Evolutionary conservation across 2,888 invertebrate genomes (phyloP).

Genomic region (Halictus quadricinctus): DNA sequence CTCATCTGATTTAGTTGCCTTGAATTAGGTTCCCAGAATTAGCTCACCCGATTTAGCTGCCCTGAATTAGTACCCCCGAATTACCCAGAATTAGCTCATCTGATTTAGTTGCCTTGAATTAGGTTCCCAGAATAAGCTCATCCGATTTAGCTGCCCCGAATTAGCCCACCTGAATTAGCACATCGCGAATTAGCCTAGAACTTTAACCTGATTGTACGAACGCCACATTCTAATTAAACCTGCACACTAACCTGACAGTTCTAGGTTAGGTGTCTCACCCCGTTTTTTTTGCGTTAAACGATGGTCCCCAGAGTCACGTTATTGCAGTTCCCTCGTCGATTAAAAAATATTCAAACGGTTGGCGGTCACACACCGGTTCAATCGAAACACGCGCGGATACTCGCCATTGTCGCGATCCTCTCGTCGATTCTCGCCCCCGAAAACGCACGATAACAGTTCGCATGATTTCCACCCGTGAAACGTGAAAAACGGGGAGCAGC

Average conservation of each 20-base stretch:
- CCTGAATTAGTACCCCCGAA: no score
- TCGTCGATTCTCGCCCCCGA: not conserved
- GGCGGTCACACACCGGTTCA: not conserved
- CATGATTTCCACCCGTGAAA: conserved; percentile 45
- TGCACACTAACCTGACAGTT: not conserved
- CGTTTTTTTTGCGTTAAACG: not conserved
- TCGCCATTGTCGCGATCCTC: not conserved
- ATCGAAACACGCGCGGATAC: not conserved
- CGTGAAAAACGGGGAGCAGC: conserved; percentile 25
- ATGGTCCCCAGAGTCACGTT: not conserved
- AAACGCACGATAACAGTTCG: conserved; percentile 21
- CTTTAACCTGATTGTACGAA: not conserved
- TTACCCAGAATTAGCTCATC: no score
- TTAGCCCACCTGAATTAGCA: no score
- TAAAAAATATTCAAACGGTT: conserved; percentile 13
- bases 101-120: no score
- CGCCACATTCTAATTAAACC: not conserved
- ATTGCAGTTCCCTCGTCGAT: not conserved
- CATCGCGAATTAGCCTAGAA: no score
- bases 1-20: no score
- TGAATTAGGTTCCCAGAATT: no score
- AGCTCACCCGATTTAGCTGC: no score
- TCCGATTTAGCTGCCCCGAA: no score
- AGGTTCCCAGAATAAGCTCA: no score
- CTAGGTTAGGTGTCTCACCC: not conserved